Evolutionary conservation across 2,797 vertebrate species (phyloP).

Genomic region (Gymnothorax reevesii): DNA sequence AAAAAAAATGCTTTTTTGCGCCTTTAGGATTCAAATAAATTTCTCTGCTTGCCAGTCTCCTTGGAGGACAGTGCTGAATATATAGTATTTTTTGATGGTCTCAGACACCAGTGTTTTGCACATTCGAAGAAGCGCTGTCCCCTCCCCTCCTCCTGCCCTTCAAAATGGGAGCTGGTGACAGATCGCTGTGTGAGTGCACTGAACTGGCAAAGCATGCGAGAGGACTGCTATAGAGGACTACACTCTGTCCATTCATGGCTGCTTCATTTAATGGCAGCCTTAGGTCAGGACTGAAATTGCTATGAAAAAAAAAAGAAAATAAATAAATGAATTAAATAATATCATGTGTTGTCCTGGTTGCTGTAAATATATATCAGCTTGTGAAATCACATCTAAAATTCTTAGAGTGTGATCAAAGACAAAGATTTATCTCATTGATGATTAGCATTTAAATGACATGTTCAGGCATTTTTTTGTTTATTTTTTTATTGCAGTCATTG

Average conservation of each 20-base stretch:
- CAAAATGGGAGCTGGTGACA: slow-evolving; percentile 65
- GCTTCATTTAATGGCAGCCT: slow-evolving; percentile 63
- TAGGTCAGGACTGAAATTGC: slow-evolving; percentile 64
- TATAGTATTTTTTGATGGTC: slow-evolving; percentile 38
- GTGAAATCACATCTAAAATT: background rate
- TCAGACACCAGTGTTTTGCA: slow-evolving; percentile 43
- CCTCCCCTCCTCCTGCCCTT: slow-evolving; percentile 29
- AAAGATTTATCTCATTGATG: background rate
- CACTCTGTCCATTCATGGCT: slow-evolving; percentile 58
- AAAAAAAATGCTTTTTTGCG: background rate
- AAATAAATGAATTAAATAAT: slow-evolving; percentile 17
- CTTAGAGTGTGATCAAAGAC: background rate
- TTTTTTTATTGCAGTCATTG: background rate
- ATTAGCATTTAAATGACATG: background rate
- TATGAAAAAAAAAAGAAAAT: slow-evolving; percentile 31
- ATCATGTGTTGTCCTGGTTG: slow-evolving; percentile 7
- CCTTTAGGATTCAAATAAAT: slow-evolving; percentile 23
- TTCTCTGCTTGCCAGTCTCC: background rate
- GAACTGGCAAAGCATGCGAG: slow-evolving; percentile 64
- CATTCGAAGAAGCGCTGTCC: slow-evolving; percentile 33
- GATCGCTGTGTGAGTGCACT: slow-evolving; percentile 63
- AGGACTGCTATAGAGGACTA: background rate
- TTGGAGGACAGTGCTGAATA: slow-evolving; percentile 19
- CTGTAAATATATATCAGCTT: slow-evolving; percentile 9
- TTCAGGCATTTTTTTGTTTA: background rate